Base-by-base conservation (phyloP, 2,888 invertebrate species). In the Drosophila atroscutellata region DNA sequence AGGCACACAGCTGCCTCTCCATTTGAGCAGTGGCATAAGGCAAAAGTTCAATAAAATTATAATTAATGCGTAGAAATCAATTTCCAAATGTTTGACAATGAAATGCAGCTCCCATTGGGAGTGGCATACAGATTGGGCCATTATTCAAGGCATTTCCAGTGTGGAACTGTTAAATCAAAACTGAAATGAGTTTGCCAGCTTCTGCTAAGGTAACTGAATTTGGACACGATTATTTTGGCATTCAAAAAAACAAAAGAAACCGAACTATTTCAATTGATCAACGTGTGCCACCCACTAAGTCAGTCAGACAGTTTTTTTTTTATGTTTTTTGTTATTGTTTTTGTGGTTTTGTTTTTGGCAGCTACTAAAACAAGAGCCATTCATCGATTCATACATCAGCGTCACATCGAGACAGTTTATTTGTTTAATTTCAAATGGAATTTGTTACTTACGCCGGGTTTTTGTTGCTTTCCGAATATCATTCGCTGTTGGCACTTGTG, bases 341-440 rank as follows among this genome's bases (percentile, higher is more conserved):
- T 20, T n/a, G 18, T 37, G 18, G n/a, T 39, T 11, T 11, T n/a
- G n/a, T 32, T 30, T n/a, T 28, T 42, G 39, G 36, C 39, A 42
- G 34, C 11, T 52, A 71, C n/a, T 66, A 39, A 42, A 64, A 68
- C 49, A 62, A 75, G 55, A 42, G 15, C 0, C 50, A 32, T 45
- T 61, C 73, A 56, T 36, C 63, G 63, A 65, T 76, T 80, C 89
- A 84, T 80, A 74, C 69, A 83, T 83, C 83, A 75, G 84, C 81
- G 83, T 86, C 83, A 86, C 51, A 56, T 59, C 58, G 71, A 69
- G 83, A 83, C 83, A 81, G 70, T 89, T 89, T 84, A 86, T 84
- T 84, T 84, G 89, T 78, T 89, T 86, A 89, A 71, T 80, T 88
- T 79, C 51, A 24, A 75, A 47, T 51, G 45, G 68, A 51, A 63